Percentiles rank a stretch among this genome's conserved stretches.
These are phyloP conservation scores for Gastrophryne carolinensis DNA, from an alignment of 2,797 vertebrate genomes.

Conservation along the genomic window DNA sequence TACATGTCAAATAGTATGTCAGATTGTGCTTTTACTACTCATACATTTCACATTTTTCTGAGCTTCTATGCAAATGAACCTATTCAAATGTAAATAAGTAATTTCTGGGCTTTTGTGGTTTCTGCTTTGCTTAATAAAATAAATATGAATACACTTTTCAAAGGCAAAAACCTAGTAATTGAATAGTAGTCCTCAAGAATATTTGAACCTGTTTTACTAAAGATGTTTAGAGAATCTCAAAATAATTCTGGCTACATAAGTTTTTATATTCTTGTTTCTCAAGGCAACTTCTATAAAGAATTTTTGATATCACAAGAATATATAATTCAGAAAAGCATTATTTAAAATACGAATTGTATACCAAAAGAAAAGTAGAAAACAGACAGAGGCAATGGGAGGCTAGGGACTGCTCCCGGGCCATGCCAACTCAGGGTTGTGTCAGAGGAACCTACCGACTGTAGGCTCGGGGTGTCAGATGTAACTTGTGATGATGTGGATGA, in stretches of 20 bases:
- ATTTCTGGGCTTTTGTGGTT: not conserved
- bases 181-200: not conserved
- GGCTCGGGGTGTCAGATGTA: no score
- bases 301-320: not conserved
- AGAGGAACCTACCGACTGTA: no score
- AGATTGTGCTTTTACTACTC: not conserved
- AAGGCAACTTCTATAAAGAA: conserved; percentile 7
- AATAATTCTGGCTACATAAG: not conserved
- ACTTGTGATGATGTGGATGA: no score
- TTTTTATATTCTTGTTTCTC: not conserved
- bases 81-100: not conserved
- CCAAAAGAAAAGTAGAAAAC: no score
- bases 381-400: no score
- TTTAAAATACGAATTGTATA: no score
- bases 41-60: not conserved
- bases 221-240: not conserved
- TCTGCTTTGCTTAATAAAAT: not conserved
- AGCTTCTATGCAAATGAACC: conserved; percentile 11
- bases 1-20: conserved; percentile 6
- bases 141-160: not conserved
- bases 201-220: not conserved
- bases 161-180: not conserved
- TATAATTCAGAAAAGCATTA: not conserved
- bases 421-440: no score
- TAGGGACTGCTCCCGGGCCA: no score